Percentiles rank a stretch among this genome's conserved stretches.
Conservation (phyloP, 2,888 invertebrate species). For the Alitta virens region DNA sequence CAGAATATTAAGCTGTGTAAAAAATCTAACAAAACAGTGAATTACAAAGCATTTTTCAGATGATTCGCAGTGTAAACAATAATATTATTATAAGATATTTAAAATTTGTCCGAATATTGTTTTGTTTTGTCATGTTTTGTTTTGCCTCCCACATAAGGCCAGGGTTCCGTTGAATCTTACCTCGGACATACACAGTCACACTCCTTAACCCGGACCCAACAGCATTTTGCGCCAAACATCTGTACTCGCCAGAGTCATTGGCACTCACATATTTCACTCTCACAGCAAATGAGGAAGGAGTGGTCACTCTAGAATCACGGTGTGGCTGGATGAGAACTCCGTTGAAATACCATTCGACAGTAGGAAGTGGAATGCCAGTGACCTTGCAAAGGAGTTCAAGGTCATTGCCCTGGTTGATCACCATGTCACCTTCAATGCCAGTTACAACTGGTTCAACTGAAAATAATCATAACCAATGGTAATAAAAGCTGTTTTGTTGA, state of each 20-base stretch:
- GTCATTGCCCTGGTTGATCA: conserved; percentile 35
- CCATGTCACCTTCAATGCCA: conserved; percentile 34
- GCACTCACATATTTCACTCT: conserved; percentile 10
- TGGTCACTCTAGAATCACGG: conserved; percentile 36
- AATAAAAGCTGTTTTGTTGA: too few species aligned
- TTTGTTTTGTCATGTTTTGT: too few species aligned
- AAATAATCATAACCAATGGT: too few species aligned
- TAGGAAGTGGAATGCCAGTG: conserved; percentile 39
- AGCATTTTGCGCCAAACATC: conserved; percentile 17
- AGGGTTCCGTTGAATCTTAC: too few species aligned
- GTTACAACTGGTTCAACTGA: conserved; percentile 38
- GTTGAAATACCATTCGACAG: conserved; percentile 36
- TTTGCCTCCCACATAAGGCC: too few species aligned
- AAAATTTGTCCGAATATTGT: too few species aligned
- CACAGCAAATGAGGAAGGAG: conserved; percentile 31
- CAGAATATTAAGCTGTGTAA: too few species aligned
- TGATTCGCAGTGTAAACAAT: too few species aligned
- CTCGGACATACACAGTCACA: conserved; percentile 5
- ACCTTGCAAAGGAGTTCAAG: conserved; percentile 37
- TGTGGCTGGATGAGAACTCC: conserved; percentile 30
- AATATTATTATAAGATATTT: too few species aligned
- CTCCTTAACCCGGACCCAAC: conserved; percentile 3
- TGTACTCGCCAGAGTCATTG: conserved; percentile 16
- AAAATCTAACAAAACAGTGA: too few species aligned
- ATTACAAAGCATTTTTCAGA: too few species aligned